A percentile compares a stretch with the other conserved stretches of the same genome.
These are phyloP conservation scores for Bucco capensis DNA, from an alignment of 2,113 vertebrate species.

Conservation along the genomic window DNA sequence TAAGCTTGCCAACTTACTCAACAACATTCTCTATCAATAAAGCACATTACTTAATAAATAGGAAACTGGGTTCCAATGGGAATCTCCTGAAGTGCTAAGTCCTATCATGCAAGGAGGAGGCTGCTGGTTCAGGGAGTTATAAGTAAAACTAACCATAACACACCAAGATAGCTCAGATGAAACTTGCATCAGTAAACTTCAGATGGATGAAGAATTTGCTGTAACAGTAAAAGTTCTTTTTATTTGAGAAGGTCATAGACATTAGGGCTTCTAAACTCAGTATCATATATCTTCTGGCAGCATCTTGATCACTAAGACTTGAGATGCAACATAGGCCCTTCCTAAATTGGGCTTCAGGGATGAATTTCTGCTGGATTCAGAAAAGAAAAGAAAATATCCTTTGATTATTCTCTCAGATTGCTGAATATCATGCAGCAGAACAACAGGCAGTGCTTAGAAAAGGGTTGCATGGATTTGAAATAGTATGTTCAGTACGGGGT, in stretches of 20 bases:
- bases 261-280: neutral
- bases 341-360: neutral
- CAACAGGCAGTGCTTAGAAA: neutral
- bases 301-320: neutral
- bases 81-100: neutral
- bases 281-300: neutral
- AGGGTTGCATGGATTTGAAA: neutral
- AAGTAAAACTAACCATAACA: neutral
- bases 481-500: neutral
- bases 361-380: neutral
- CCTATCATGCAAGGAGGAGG: neutral
- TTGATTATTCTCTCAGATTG: neutral
- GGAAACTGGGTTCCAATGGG: neutral
- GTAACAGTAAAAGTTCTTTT: neutral
- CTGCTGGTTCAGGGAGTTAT: neutral
- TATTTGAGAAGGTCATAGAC: neutral
- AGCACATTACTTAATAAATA: neutral
- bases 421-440: neutral
- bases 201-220: neutral
- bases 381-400: neutral
- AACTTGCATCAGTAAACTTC: neutral
- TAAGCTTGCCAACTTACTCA: neutral
- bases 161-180: neutral
- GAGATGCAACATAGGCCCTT: neutral
- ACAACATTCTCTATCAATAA: neutral